Evolutionary conservation across 2,797 vertebrate genomes (phyloP), one percentile per base, ranked within the genome.

Genomic region (Syngnathus rostellatus): DNA sequence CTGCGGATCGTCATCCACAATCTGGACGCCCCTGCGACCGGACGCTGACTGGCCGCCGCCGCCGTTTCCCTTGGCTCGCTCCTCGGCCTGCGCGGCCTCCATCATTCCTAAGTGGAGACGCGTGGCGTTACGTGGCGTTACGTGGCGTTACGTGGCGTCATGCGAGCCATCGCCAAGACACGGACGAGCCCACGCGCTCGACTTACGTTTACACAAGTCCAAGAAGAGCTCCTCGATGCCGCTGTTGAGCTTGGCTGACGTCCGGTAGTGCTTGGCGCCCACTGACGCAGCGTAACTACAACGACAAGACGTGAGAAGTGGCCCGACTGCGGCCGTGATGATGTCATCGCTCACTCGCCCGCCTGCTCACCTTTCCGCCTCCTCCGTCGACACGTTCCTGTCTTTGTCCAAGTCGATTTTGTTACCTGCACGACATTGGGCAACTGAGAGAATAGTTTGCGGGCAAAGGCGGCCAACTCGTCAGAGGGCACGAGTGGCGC

Each of bases 321-420:
- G 12, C 17, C 31, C 31, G 10, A 11, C 31, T 5, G 17, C 9
- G 10, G 11, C 25, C 7, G 8, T 19, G 3, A 48, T 10, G 14
- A 16, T 1, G 6, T 7, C 50, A 3, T 12, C 8, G n/a, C 92
- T 86, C 88, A 96, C 97, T 17, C 45, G 63, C 92, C 86, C 88
- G 96, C 97, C 17, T 37, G 63, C 92, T 87, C 88, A 98, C 97
- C 89, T 92, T 89, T 99, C 96, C 67, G 97, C 96, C 72, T 99
- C 97, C 84, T 97, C 93, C 85, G 94, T 85, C 53, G 96, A 95
- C 74, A 99, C 96, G 55, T 98, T 92, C 82, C 97, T 91, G 74
- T 99, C 96, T 88, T 97, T 98, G 83, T 99, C 96, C 92, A 99
- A 86, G 82, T 99, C 97, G 72, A 95, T 94, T 93, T 98, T 98